Conservation (phyloP, 2,888 invertebrate genomes). For the Drosophila paucipuncta region DNA sequence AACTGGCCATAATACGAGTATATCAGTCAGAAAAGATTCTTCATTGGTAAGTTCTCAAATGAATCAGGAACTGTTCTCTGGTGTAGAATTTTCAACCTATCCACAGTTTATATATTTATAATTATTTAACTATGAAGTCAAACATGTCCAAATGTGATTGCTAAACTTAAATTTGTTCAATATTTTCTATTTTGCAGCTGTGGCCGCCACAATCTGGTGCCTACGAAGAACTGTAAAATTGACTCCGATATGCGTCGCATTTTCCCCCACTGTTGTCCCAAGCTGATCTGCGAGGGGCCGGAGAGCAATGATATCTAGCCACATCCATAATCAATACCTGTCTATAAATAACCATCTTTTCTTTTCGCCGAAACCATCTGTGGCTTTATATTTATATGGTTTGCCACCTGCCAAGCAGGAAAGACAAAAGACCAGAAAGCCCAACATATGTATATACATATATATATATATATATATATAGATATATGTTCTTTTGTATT, state of each 20-base stretch:
- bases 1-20: not conserved
- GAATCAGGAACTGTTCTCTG: not conserved
- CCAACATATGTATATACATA: not conserved
- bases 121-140: no score
- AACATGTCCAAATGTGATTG: not conserved
- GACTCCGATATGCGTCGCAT: slow-evolving; percentile 76
- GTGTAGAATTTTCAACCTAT: not conserved
- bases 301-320: slow-evolving; percentile 77
- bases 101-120: not conserved
- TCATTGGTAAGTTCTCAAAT: not conserved
- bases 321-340: not conserved
- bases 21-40: not conserved
- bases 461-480: not conserved
- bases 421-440: not conserved
- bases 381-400: not conserved
- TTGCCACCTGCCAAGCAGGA: not conserved
- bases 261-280: slow-evolving; percentile 79
- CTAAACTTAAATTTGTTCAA: not conserved
- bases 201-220: slow-evolving; percentile 77
- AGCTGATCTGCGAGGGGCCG: slow-evolving; percentile 70
- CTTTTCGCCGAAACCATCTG: not conserved
- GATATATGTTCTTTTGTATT: not conserved
- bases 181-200: slow-evolving; percentile 54
- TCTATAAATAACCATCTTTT: not conserved
- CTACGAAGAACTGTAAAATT: slow-evolving; percentile 74